Evolutionary conservation across 2,888 invertebrate species (phyloP).

Genomic region (Lithodes maja): DNA sequence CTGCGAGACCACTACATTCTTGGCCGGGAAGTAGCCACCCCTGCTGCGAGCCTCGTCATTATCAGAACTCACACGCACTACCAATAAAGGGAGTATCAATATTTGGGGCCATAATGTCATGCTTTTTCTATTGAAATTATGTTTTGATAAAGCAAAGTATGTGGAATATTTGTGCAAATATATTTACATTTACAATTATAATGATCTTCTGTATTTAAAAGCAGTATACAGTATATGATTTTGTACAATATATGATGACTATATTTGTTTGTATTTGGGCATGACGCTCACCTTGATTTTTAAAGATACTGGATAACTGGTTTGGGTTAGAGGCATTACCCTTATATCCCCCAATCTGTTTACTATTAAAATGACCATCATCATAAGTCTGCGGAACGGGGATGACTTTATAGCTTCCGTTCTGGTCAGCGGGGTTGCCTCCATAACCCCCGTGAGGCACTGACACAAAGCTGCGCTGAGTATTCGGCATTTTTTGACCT

Average conservation of each 20-base stretch:
- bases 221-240: too few relatives aligned
- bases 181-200: too few relatives aligned
- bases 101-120: too few relatives aligned
- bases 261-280: too few relatives aligned
- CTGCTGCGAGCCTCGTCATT: conserved; percentile 56
- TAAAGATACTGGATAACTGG: conserved; percentile 56
- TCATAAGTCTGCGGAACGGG: conserved; percentile 39
- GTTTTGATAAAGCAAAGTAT: too few relatives aligned
- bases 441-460: conserved; percentile 15
- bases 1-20: conserved; percentile 35
- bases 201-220: too few relatives aligned
- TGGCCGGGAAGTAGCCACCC: conserved; percentile 50
- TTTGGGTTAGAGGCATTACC: conserved; percentile 33
- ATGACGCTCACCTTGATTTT: conserved; percentile 53
- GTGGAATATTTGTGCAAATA: too few relatives aligned
- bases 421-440: conserved; percentile 12
- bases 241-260: not conserved
- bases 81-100: too few relatives aligned
- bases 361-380: not conserved
- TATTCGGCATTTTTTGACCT: not conserved
- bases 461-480: not conserved
- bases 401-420: conserved; percentile 33
- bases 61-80: conserved; percentile 50
- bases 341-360: conserved; percentile 41
- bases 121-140: too few relatives aligned